Percentiles rank a stretch among this genome's conserved stretches.
phyloP scores from a whole-genome alignment of 1,140 invertebrate species.

The Aphaenogaster ashmeadi region DNA sequence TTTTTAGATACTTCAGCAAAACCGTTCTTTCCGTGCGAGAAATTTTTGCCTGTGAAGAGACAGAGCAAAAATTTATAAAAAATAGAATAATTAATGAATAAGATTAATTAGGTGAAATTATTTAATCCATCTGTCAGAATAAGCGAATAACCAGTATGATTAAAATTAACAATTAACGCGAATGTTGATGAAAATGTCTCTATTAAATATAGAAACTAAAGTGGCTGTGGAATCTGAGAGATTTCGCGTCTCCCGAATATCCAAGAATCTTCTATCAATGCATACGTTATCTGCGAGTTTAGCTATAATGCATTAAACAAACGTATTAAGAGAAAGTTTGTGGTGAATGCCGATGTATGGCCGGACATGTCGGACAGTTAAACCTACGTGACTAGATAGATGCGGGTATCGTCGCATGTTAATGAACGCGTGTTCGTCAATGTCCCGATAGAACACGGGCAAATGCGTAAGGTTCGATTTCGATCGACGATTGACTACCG shows the following conservation, averaged over 20 bases:
- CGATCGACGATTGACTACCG: background rate
- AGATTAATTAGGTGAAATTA: background rate
- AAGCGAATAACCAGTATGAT: background rate
- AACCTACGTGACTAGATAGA: slow-evolving; percentile 49
- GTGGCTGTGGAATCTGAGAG: background rate
- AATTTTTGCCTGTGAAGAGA: background rate
- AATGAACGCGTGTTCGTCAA: slow-evolving; percentile 43
- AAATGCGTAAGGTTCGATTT: slow-evolving; percentile 40
- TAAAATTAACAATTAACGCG: background rate
- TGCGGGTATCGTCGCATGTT: slow-evolving; percentile 47
- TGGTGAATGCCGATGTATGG: background rate
- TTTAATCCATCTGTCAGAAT: background rate
- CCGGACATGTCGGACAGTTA: slow-evolving; percentile 17
- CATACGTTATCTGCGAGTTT: background rate
- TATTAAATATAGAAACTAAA: background rate
- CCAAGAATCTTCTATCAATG: background rate
- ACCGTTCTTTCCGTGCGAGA: background rate
- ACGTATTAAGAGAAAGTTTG: slow-evolving; percentile 47
- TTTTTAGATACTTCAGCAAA: no score
- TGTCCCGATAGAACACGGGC: slow-evolving; percentile 6
- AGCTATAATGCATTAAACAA: slow-evolving; percentile 18
- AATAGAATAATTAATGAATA: background rate
- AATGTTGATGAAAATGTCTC: background rate
- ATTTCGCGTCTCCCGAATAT: background rate
- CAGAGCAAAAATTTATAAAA: background rate